Conservation (phyloP, 2,888 invertebrate genomes). For the Eupithecia dodoneata region DNA sequence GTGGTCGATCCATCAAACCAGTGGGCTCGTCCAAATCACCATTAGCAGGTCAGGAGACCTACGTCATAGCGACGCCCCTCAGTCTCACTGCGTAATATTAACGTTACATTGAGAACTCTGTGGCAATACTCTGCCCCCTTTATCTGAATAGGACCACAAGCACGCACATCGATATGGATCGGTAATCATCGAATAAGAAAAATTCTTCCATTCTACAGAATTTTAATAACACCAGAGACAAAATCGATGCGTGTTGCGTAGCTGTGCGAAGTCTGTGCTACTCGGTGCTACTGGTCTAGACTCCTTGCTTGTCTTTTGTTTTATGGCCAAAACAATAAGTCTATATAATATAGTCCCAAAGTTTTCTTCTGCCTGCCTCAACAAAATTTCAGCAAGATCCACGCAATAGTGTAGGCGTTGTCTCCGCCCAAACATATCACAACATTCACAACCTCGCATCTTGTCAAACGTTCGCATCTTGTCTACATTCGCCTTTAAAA, state of each 20-base stretch:
- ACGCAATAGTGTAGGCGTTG: neutral
- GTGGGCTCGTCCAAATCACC: conserved; percentile 51
- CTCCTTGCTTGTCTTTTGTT: too few species aligned
- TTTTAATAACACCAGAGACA: too few species aligned
- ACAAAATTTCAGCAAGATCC: neutral
- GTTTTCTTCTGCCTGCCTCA: neutral
- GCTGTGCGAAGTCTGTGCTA: too few species aligned
- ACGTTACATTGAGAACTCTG: neutral
- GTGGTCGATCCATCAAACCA: conserved; percentile 53
- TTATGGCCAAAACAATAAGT: too few species aligned
- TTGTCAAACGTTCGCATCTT: too few species aligned
- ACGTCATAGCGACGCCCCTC: conserved; percentile 7
- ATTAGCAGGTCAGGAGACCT: neutral
- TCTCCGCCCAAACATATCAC: neutral
- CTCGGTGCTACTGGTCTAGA: too few species aligned
- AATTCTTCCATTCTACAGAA: too few species aligned
- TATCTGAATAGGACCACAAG: neutral
- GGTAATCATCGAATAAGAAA: too few species aligned
- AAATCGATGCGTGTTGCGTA: too few species aligned
- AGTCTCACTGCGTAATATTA: conserved; percentile 10
- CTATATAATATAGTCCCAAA: too few species aligned
- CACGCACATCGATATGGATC: neutral
- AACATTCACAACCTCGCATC: too few species aligned
- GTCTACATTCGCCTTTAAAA: too few species aligned
- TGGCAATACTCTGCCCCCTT: conserved; percentile 3